Percentiles rank a stretch among this genome's conserved stretches.
Conservation (phyloP, 2,113 vertebrate species). For the Callithrix jacchus region DNA sequence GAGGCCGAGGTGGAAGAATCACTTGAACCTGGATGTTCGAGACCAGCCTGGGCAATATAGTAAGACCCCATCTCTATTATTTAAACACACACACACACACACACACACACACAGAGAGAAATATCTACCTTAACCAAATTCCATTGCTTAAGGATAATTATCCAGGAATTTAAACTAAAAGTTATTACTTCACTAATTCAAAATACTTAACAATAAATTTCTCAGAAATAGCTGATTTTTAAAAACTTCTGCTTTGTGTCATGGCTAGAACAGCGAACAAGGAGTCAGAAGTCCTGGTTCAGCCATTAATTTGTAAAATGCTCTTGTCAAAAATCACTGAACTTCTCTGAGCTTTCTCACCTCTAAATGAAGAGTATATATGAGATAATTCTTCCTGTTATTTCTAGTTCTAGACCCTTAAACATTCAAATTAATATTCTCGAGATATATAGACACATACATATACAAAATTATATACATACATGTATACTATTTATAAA, state of each 20-base stretch:
- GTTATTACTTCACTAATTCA: slow-evolving; percentile 21
- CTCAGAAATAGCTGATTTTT: neutral
- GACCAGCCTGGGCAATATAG: too few species aligned
- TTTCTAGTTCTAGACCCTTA: neutral
- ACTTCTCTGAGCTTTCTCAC: slow-evolving; percentile 1
- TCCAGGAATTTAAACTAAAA: neutral
- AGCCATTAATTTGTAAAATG: neutral
- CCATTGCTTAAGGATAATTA: slow-evolving; percentile 16
- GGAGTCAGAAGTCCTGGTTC: neutral
- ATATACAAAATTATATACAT: neutral
- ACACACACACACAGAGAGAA: neutral
- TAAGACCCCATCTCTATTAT: too few species aligned
- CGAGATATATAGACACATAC: neutral
- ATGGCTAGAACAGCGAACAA: neutral
- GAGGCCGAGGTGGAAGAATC: too few species aligned
- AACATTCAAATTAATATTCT: neutral
- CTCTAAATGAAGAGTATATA: neutral
- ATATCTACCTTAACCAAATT: slow-evolving; percentile 20
- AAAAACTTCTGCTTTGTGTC: neutral
- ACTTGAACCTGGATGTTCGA: too few species aligned
- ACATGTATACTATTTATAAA: neutral
- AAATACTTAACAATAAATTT: slow-evolving; percentile 3
- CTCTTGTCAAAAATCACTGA: slow-evolving; percentile 11
- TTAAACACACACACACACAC: too few species aligned
- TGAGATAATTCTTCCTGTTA: neutral